Evolutionary conservation across 2,888 invertebrate species (phyloP).

Genomic region (Harpagoxenus sublaevis): DNA sequence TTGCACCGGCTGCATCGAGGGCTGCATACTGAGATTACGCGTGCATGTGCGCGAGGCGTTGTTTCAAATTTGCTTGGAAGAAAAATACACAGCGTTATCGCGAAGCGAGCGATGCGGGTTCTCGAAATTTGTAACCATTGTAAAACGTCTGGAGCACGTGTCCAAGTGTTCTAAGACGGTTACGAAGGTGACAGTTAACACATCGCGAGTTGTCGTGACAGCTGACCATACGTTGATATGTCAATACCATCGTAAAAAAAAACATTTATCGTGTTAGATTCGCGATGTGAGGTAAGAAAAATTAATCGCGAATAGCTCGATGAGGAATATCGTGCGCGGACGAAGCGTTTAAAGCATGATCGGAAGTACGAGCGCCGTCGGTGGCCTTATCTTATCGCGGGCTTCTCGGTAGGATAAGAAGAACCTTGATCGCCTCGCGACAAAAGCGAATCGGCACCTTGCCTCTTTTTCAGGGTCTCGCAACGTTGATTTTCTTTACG

Average conservation of each 20-base stretch:
- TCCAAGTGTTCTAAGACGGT: slow-evolving; percentile 7
- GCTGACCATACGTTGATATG: neutral
- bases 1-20: slow-evolving; percentile 18
- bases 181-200: slow-evolving; percentile 14
- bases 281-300: neutral
- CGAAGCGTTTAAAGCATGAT: slow-evolving; percentile 71
- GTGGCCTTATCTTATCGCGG: slow-evolving; percentile 83
- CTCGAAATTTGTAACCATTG: slow-evolving; percentile 32
- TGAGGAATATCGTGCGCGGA: slow-evolving; percentile 54
- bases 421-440: slow-evolving; percentile 83
- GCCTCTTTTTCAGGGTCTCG: slow-evolving; percentile 50
- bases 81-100: slow-evolving; percentile 31
- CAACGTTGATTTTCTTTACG: slow-evolving; percentile 40
- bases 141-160: slow-evolving; percentile 24
- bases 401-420: slow-evolving; percentile 83
- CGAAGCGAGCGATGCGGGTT: slow-evolving; percentile 7
- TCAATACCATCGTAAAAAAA: slow-evolving; percentile 8
- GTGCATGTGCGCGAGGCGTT: neutral
- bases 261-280: slow-evolving; percentile 35
- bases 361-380: slow-evolving; percentile 79
- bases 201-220: neutral
- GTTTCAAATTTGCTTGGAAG: slow-evolving; percentile 23
- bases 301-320: slow-evolving; percentile 35
- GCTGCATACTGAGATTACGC: slow-evolving; percentile 43
- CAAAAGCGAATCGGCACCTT: slow-evolving; percentile 79